Percentiles rank a stretch among this genome's conserved stretches.
Conservation (phyloP, 2,888 invertebrate genomes). For the Dinocampus coccinellae region DNA sequence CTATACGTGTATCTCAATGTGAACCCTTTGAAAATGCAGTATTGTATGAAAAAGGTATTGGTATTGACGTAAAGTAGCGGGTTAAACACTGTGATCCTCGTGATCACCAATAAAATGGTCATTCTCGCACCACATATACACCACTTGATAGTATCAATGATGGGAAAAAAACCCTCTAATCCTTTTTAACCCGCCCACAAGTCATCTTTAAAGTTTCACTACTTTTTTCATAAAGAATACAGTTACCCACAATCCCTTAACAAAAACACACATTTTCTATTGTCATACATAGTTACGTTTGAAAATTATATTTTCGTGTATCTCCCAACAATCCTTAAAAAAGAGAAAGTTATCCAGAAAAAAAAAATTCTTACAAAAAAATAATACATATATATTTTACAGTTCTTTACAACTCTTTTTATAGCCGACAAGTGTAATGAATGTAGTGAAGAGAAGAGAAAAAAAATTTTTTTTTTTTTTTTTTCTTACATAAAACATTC, state of each 20-base stretch:
- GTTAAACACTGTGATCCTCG: constrained; percentile 60
- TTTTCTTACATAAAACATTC: neutral
- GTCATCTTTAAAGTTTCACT: constrained; percentile 49
- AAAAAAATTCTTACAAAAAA: constrained; percentile 29
- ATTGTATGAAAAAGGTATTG: constrained; percentile 56
- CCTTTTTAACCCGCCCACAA: constrained; percentile 60
- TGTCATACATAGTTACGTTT: neutral
- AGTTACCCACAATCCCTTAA: constrained; percentile 57
- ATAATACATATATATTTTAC: constrained; percentile 30
- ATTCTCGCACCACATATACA: constrained; percentile 62
- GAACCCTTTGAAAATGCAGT: constrained; percentile 61
- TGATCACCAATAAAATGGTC: constrained; percentile 67
- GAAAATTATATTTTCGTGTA: constrained; percentile 17
- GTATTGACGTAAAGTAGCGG: constrained; percentile 52
- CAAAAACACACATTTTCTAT: constrained; percentile 49
- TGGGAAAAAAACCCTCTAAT: constrained; percentile 53
- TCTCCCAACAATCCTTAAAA: constrained; percentile 30
- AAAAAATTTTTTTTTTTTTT: constrained; percentile 10
- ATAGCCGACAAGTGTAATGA: constrained; percentile 41
- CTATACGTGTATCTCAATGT: constrained; percentile 37
- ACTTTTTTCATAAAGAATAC: constrained; percentile 55
- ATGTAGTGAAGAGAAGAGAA: constrained; percentile 43
- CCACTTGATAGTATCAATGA: neutral
- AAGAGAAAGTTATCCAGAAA: constrained; percentile 55
- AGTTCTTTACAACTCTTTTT: constrained; percentile 53